phyloP scores from a whole-genome alignment of 2,113 vertebrate species.

The Phalacrocorax pelagicus region DNA sequence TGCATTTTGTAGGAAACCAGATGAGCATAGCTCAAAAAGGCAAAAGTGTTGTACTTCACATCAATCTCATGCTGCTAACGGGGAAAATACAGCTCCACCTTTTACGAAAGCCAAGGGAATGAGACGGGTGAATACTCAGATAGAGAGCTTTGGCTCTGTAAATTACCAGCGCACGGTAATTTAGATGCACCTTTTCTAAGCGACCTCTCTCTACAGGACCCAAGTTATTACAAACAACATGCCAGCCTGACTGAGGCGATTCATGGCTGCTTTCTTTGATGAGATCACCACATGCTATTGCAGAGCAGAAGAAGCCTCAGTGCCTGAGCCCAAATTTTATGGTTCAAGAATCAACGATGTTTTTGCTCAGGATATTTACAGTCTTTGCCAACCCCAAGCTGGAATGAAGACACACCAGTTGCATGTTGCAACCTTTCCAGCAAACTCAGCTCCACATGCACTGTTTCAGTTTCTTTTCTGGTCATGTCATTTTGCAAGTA shows the following conservation, averaged over 20 bases:
- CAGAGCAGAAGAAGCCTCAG: not conserved
- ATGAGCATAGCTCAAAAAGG: not conserved
- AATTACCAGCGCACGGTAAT: not conserved
- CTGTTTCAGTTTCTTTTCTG: not conserved
- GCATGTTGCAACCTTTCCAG: not conserved
- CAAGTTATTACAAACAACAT: not conserved
- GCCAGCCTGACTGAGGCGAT: not conserved
- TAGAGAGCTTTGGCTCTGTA: not conserved
- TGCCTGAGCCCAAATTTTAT: not conserved
- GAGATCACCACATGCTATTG: not conserved
- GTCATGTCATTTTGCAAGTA: not conserved
- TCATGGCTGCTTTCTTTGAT: not conserved
- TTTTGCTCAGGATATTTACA: not conserved
- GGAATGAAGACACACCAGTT: not conserved
- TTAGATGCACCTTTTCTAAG: not conserved
- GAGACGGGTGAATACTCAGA: not conserved
- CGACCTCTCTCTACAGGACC: not conserved
- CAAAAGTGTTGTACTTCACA: not conserved
- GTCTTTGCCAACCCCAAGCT: not conserved
- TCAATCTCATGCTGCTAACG: not conserved
- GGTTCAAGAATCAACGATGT: slow-evolving; percentile 4
- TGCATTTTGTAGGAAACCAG: not conserved
- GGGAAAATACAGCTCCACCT: not conserved
- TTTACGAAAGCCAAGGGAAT: not conserved
- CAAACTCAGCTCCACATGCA: not conserved